Base-by-base conservation (phyloP, 2,888 invertebrate genomes). In the Griposia aprilina region DNA sequence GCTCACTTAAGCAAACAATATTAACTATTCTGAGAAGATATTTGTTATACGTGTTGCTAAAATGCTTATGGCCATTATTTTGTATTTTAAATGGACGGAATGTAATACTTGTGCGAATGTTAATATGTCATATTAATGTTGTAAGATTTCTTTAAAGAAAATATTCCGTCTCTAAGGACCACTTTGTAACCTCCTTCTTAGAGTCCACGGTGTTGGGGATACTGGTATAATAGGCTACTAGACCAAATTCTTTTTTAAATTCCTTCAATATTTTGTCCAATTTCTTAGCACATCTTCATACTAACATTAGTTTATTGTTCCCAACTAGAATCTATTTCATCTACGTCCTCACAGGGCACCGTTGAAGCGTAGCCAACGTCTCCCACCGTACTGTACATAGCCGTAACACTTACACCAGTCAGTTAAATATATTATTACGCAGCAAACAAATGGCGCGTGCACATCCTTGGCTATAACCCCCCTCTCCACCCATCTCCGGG, bases 391-490 rank as follows among this genome's bases (percentile, higher is more conserved):
- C 2, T 36, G 30, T 75, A 50, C 62, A 66, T 45, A 80, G 5
- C 30, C 36, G 74, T 86, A 76, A 83, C 83, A 73, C 82, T 73
- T 57, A 60, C 48, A 63, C 30, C 41, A 68, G 36, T 52, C 72
- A 74, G 52, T 55, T 30, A 2, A 63, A 55, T 60, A 59, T 66
- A 73, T 81, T 63, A 62, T 57, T 45, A 75, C 55, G 59, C 60
- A 48, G 63, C 55, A 70, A 79, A 70, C 73, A 86, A 86, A 83
- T 73, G 79, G 20, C 55, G 60, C 63, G 59, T 74, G 57, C 30
- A 67, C 66, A 83, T 71, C 36, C 59, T 73, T 57, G 70, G 63
- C 67, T 68, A n/a, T 62, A 26, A 36, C 17, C 26, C 20, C 15
- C 36, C 30, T 67, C 60, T 50, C 23, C 17, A 3, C 13, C 7